Base-by-base conservation (phyloP, 1,140 invertebrate genomes). In the Littorina saxatilis region DNA sequence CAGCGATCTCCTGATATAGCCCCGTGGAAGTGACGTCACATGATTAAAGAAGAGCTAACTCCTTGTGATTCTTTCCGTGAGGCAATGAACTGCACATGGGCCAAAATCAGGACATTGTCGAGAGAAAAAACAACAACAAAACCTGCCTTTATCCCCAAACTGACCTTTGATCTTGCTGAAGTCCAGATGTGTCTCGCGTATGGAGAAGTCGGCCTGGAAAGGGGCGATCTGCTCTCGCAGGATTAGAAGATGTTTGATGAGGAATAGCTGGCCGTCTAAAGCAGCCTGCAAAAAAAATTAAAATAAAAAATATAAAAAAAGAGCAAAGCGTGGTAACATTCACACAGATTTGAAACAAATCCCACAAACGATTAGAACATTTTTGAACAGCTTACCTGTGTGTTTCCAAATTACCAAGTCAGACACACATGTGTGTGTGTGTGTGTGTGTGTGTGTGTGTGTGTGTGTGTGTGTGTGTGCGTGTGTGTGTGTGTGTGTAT, bases 181-280 rank as follows among this genome's bases (percentile, higher is more conserved):
- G 92, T 99, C 98, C 80, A 99, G 91, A 68, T 95, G 95, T 0
- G 96, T 97, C 93, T 99, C 98, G 91, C 97, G 96, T 0, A 98
- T 95, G 0, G 97, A 96, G 88, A 99, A 98, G 88, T 99, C 98
- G 0, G 99, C 97, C 92, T 99, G 98, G 91, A 99, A 99, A 0
- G 99, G 98, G 0, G 98, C 97, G 52, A 99, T 99, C 93, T 99
- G 99, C 91, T 99, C 99, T 32, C 99, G 92, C 0, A 99, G 92
- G 74, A 99, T 99, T 3, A 99, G 93, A 61, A 99, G 93, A 94
- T 99, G 99, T 93, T 99, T 99, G 47, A 99, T 98, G 92, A 99
- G 95, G 93, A 99, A 99, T 11, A 99, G 93, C 89, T 97, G 95
- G 0, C 97, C 98, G 93, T 99, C 98, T n/a, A 99, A 93, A 9